Base-by-base conservation (phyloP, 2,113 vertebrate genomes). In the Xerus inauris region DNA sequence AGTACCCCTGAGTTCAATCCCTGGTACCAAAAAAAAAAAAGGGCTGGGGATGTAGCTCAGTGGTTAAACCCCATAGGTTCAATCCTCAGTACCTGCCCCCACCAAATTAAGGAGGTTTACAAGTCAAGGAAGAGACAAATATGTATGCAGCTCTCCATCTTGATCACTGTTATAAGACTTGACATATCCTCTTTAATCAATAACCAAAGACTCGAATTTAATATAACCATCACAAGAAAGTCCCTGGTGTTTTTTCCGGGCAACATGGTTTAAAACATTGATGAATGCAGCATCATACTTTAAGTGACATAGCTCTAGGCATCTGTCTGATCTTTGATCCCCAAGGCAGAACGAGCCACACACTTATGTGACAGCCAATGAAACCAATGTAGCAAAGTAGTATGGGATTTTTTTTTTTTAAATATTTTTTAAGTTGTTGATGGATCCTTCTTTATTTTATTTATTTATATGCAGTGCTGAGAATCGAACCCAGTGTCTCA, bases 331-430 rank as follows among this genome's bases (percentile, higher is more conserved):
- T 49, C 72, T 76, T 64, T 85, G 71, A 67, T 47, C 49, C 26
- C 76, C 84, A 92, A 93, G 88, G 51, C 76, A 87, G 3, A 32
- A n/a, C 64, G 71, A 87, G 40, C 89, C 77, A 89, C 26, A 24
- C n/a, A 40, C 14, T 85, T 93, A 82, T 1, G 5, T 87, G 83
- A 89, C 57, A 95, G 64, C 35, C 59, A 69, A 86, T 65, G 77
- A 91, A 73, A 85, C 40, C 84, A 92, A 87, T 79, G 90, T 47
- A 71, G 87, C 92, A 82, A 88, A 93, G 51, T 89, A 42, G 67
- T n/a, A 49, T 72, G 77, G 76, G 72, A 76, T 51, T 96, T 83
- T 90, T 96, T n/a, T n/a, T n/a, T n/a, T n/a, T n/a, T n/a, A n/a
- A n/a, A n/a, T n/a, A n/a, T n/a, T n/a, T n/a, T n/a, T n/a, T n/a